A percentile compares a stretch with the other conserved stretches of the same genome.
phyloP scores from a whole-genome alignment of 2,797 vertebrate genomes.

The Distichodus sexfasciatus region DNA sequence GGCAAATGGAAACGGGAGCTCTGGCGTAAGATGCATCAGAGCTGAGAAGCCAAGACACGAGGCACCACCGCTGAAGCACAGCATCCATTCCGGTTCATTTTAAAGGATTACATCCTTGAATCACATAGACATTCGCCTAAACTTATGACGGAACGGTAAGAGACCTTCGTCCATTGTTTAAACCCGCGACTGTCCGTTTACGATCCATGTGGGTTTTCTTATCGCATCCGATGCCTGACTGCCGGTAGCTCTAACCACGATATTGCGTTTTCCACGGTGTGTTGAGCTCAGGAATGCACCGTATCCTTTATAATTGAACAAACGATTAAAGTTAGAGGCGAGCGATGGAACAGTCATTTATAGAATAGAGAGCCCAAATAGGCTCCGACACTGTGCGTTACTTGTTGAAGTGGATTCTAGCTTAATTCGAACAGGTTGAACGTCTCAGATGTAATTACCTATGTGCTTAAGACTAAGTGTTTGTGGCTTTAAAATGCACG shows the following conservation, averaged over 20 bases:
- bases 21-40: slow-evolving; percentile 49
- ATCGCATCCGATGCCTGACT: slow-evolving; percentile 4
- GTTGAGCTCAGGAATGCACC: slow-evolving; percentile 18
- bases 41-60: slow-evolving; percentile 36
- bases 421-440: slow-evolving; percentile 26
- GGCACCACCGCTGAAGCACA: slow-evolving; percentile 7
- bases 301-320: slow-evolving; percentile 3
- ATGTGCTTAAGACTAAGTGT: not conserved
- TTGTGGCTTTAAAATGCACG: not conserved
- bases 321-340: not conserved
- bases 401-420: slow-evolving; percentile 26
- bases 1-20: slow-evolving; percentile 48
- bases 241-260: not conserved
- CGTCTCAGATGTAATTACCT: slow-evolving; percentile 9
- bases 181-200: not conserved
- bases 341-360: not conserved
- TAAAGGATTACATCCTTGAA: slow-evolving; percentile 33
- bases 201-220: slow-evolving; percentile 17
- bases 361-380: not conserved
- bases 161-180: not conserved
- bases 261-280: not conserved
- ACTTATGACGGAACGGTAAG: slow-evolving; percentile 44
- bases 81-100: slow-evolving; percentile 19
- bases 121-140: not conserved
- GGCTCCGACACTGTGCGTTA: not conserved